Evolutionary conservation across 2,888 invertebrate genomes (phyloP).

Genomic region (Stegana nigrithorax): DNA sequence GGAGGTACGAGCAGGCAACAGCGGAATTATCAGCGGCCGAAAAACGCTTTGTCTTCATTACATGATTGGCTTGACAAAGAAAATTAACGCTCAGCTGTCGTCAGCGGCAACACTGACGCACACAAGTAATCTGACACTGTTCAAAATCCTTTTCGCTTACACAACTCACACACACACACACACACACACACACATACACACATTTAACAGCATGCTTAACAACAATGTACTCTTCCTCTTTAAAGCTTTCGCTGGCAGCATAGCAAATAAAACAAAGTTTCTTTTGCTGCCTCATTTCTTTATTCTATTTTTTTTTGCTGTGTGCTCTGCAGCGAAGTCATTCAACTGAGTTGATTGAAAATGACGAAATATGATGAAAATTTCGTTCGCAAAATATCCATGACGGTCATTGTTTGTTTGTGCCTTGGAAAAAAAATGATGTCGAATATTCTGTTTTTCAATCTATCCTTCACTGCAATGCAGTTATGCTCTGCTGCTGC

Average conservation of each 20-base stretch:
- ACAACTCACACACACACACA: too few species aligned
- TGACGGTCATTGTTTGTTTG: conserved; percentile 10
- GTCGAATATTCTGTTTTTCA: not conserved
- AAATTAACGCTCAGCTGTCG: conserved; percentile 8
- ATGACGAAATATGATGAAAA: conserved; percentile 17
- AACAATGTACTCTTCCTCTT: not conserved
- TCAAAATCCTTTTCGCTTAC: too few species aligned
- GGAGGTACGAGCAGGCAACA: too few species aligned
- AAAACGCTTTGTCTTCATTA: conserved; percentile 32
- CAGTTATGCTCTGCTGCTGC: too few species aligned
- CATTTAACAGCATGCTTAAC: too few species aligned
- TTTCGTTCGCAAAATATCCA: conserved; percentile 7
- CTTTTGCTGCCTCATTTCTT: not conserved
- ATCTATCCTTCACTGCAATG: too few species aligned
- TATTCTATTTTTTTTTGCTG: not conserved
- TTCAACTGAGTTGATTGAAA: conserved; percentile 17
- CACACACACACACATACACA: too few species aligned
- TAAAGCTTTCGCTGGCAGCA: not conserved
- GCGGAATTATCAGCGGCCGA: not conserved
- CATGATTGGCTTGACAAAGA: conserved; percentile 10
- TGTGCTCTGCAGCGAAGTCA: conserved; percentile 2
- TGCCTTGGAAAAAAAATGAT: not conserved
- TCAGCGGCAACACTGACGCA: not conserved
- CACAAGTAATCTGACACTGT: not conserved
- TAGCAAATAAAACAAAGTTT: too few species aligned